Evolutionary conservation across 2,888 invertebrate species (phyloP), one percentile per base, ranked within the genome.

Genomic region (Trissolcus brochymenae): DNA sequence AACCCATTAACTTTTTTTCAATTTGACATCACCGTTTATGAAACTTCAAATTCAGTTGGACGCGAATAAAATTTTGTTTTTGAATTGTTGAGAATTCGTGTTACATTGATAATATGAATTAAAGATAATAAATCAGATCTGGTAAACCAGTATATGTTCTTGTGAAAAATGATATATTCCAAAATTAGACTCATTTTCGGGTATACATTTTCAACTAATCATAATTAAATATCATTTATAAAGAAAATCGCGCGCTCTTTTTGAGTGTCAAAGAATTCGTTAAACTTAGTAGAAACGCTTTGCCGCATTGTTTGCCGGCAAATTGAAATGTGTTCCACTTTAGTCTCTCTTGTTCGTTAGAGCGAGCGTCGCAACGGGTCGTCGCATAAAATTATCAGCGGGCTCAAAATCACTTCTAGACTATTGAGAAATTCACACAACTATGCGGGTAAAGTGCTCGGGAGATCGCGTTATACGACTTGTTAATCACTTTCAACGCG

Each of bases 391-490:
- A 70, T 70, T 62, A 71, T 62, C 62, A 62, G 43, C 41, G 56
- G 56, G 41, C 19, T 55, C 43, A 62, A 35, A 35, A 35, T 71
- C 56, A 71, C 49, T 71, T 62, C 29, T 57, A 62, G 62, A 57
- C 62, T 71, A 71, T 62, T 71, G 55, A 62, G 61, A 64, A 57
- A 72, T 71, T 62, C 40, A 55, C 50, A 71, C 61, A 57, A 61
- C 71, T 64, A 64, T 62, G 64, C 71, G 56, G 57, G 62, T 50
- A 29, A 57, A 17, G 49, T 41, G 57, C 49, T 53, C 71, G 61
- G 57, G 64, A 71, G 71, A 64, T 71, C 71, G 57, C 35, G 35
- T 71, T 71, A 64, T 71, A 64, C 62, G 55, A 56, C 56, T 71
- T 57, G 57, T 71, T 57, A 46, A 64, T 71, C 64, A 57, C 46